Evolutionary conservation across 2,888 invertebrate species (phyloP).

Genomic region (Metalampra italica): DNA sequence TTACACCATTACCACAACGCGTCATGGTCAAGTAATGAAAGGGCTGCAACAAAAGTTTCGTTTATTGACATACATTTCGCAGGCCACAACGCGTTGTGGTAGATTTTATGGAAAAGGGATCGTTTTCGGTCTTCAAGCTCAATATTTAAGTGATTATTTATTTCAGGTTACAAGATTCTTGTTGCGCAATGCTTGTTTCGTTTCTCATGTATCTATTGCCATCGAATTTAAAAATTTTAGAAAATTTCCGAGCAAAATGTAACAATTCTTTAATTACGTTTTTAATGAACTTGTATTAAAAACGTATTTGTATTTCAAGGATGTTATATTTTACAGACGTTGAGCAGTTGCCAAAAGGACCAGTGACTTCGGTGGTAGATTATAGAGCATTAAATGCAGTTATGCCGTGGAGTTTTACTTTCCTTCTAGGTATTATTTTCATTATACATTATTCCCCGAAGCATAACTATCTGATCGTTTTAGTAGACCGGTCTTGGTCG

Average conservation of each 20-base stretch:
- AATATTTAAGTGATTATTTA: background rate
- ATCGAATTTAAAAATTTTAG: constrained; percentile 28
- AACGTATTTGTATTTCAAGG: background rate
- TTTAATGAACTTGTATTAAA: background rate
- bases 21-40: no score
- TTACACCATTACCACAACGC: no score
- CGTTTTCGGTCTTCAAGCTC: no score
- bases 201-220: constrained; percentile 51
- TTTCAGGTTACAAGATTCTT: constrained; percentile 54
- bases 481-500: no score
- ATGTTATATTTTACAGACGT: constrained; percentile 28
- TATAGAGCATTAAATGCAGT: constrained; percentile 35
- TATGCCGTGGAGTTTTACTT: constrained; percentile 56
- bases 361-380: constrained; percentile 34
- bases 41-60: no score
- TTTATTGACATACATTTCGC: no score
- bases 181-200: constrained; percentile 35
- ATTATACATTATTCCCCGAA: background rate
- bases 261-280: constrained; percentile 15
- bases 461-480: no score
- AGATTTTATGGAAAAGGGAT: no score
- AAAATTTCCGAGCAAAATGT: constrained; percentile 46
- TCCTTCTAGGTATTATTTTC: constrained; percentile 45
- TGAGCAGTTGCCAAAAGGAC: constrained; percentile 43
- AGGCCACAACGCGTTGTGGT: no score